These are phyloP conservation scores for Venustoraphidia nigricollis DNA, from an alignment of 2,888 invertebrate species.

Conservation along the genomic window DNA sequence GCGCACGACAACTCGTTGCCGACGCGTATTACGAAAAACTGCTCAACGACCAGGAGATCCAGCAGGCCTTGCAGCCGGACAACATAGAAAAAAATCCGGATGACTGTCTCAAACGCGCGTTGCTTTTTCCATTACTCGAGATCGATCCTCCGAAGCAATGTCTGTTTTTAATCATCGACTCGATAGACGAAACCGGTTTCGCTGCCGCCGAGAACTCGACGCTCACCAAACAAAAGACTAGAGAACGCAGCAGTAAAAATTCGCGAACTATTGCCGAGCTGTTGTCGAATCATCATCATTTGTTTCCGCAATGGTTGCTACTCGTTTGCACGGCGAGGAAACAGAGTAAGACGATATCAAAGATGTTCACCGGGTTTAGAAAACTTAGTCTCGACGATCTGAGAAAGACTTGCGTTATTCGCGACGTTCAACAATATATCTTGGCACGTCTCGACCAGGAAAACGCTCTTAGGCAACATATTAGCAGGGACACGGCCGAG, in stretches of 20 bases:
- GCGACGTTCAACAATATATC: slow-evolving; percentile 92
- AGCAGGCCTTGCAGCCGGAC: slow-evolving; percentile 62
- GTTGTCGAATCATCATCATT: slow-evolving; percentile 74
- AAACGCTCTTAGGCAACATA: slow-evolving; percentile 72
- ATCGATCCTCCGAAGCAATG: slow-evolving; percentile 76
- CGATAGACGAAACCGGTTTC: slow-evolving; percentile 69
- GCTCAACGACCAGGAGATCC: slow-evolving; percentile 63
- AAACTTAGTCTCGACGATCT: slow-evolving; percentile 87
- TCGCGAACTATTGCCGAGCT: slow-evolving; percentile 65
- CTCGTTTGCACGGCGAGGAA: slow-evolving; percentile 77
- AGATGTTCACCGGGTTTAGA: slow-evolving; percentile 74
- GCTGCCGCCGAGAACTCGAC: slow-evolving; percentile 37
- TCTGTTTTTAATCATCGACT: slow-evolving; percentile 76
- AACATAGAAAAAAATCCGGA: slow-evolving; percentile 79
- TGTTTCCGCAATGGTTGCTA: slow-evolving; percentile 86
- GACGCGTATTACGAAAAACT: slow-evolving; percentile 69
- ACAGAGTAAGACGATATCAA: slow-evolving; percentile 67
- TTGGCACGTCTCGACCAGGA: slow-evolving; percentile 79
- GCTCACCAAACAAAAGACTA: slow-evolving; percentile 33
- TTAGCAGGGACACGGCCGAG: slow-evolving; percentile 83
- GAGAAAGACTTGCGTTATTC: slow-evolving; percentile 74
- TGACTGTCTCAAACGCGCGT: slow-evolving; percentile 76
- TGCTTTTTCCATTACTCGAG: slow-evolving; percentile 74
- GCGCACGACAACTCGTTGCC: slow-evolving; percentile 47
- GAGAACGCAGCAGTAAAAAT: slow-evolving; percentile 27